Evolutionary conservation across 2,113 vertebrate species (phyloP).

Genomic region (Osmerus eperlanus): DNA sequence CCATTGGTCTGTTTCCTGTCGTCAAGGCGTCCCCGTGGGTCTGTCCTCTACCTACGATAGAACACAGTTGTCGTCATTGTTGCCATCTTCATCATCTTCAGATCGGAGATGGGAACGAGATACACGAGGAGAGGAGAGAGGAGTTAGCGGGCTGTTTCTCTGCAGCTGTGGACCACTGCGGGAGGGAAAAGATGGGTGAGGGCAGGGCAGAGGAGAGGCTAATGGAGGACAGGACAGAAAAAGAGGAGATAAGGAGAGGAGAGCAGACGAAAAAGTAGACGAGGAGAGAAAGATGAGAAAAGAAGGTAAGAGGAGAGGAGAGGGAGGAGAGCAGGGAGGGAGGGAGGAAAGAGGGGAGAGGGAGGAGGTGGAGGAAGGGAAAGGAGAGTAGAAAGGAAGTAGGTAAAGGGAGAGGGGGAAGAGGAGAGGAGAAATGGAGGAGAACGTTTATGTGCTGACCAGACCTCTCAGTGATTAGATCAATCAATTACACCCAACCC

Average conservation of each 20-base stretch:
- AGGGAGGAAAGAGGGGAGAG: not conserved
- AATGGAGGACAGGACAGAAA: not conserved
- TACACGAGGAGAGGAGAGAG: not conserved
- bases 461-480: too few relatives aligned
- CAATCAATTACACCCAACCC: too few relatives aligned
- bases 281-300: too few relatives aligned
- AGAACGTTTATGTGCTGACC: not conserved
- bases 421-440: not conserved
- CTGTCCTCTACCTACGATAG: conserved; percentile 36
- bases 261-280: too few relatives aligned
- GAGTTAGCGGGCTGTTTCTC: not conserved
- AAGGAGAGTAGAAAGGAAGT: conserved; percentile 26
- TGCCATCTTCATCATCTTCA: conserved; percentile 2
- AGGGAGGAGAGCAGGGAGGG: too few relatives aligned
- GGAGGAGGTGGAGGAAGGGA: not conserved
- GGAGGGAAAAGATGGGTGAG: not conserved
- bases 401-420: conserved; percentile 11
- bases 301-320: too few relatives aligned
- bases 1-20: conserved; percentile 48
- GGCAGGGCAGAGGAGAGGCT: not conserved
- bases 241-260: too few relatives aligned
- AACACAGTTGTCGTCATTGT: conserved; percentile 21
- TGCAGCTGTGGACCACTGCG: too few relatives aligned
- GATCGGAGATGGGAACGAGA: not conserved
- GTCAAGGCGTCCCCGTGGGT: conserved; percentile 34